Evolutionary conservation across 2,797 vertebrate genomes (phyloP).

Genomic region (Tokudaia muenninki): DNA sequence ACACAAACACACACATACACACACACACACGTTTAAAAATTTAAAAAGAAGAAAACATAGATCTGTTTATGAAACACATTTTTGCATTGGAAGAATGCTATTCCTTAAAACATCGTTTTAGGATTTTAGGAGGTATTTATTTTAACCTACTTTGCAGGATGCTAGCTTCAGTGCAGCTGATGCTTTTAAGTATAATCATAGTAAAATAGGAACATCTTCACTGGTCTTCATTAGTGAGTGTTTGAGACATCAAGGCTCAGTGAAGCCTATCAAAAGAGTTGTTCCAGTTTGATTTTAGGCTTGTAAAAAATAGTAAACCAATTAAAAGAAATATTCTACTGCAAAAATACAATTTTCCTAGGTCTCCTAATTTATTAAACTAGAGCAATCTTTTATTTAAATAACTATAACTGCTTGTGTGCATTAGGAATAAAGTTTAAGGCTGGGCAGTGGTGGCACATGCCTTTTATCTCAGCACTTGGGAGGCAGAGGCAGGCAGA

Average conservation of each 20-base stretch:
- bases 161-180: neutral
- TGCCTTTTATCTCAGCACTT: too few species aligned
- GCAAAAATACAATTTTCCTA: neutral
- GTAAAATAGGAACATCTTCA: neutral
- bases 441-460: too few species aligned
- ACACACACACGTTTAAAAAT: neutral
- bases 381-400: conserved; percentile 6
- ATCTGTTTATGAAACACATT: conserved; percentile 9
- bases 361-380: conserved; percentile 34
- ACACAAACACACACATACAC: neutral
- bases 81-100: neutral
- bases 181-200: neutral
- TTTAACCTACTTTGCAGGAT: conserved; percentile 21
- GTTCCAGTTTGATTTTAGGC: neutral
- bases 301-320: neutral
- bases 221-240: neutral
- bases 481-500: too few species aligned
- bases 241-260: neutral
- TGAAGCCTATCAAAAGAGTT: neutral
- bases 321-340: neutral
- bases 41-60: neutral
- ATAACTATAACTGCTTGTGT: conserved; percentile 46
- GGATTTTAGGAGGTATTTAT: neutral
- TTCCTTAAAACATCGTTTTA: conserved; percentile 38
- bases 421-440: conserved; percentile 53